Conservation (phyloP, 1,140 invertebrate species). For the Drosophila quadrilineata region DNA sequence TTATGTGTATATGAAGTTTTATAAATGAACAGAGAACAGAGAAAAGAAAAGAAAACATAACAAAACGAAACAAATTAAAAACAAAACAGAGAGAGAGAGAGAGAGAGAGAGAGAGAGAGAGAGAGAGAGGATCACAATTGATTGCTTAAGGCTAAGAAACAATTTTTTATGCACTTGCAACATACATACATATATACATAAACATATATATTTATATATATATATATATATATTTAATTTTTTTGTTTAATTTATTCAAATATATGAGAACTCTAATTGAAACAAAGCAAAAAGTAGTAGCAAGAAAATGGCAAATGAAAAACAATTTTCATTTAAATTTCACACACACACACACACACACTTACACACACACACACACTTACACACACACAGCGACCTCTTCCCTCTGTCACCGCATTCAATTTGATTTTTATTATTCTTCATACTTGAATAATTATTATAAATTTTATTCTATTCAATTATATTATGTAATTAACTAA, state of each 20-base stretch:
- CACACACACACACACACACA: too few relatives aligned
- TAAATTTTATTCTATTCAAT: slow-evolving; percentile 59
- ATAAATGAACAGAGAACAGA: slow-evolving; percentile 9
- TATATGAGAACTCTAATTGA: slow-evolving; percentile 19
- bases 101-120: background rate
- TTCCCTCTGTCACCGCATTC: too few relatives aligned
- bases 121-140: background rate
- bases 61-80: background rate
- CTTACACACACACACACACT: too few relatives aligned
- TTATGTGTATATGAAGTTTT: slow-evolving; percentile 12
- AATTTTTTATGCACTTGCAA: slow-evolving; percentile 28
- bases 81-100: background rate
- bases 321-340: too few relatives aligned
- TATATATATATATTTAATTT: slow-evolving; percentile 21
- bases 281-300: background rate
- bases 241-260: slow-evolving; percentile 8
- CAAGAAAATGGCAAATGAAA: background rate
- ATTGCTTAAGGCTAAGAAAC: slow-evolving; percentile 22
- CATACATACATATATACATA: slow-evolving; percentile 11
- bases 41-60: slow-evolving; percentile 1
- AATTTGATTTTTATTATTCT: too few relatives aligned
- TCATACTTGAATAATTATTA: too few relatives aligned
- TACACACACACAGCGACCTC: too few relatives aligned
- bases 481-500: slow-evolving; percentile 66
- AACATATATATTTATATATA: background rate